Base-by-base conservation (phyloP, 2,888 invertebrate species). In the Cryptophagus acutangulus region DNA sequence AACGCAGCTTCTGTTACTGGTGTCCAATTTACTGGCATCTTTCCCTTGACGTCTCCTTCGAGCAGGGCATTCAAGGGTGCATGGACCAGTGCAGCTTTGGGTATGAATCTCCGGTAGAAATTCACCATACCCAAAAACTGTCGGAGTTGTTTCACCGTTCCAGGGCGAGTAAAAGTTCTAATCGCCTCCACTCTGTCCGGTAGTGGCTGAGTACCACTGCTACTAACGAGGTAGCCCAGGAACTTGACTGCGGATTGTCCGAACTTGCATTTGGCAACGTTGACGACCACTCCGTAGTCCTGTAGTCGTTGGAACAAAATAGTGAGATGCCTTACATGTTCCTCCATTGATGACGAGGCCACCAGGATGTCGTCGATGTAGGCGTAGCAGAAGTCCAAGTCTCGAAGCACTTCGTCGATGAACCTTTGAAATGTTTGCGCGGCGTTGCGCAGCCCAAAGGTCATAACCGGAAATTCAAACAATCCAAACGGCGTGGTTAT, bases 401-500 rank as follows among this genome's bases (percentile, higher is more conserved):
- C 49, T 16, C 49, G 18, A 6, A 52, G 33, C 3, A 61, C 48
- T 5, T 52, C 44, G 33, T 67, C 51, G 36, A 67, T 60, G 35
- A 62, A 62, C 1, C 62, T 43, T 40, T 65, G 62, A 40, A 67
- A 69, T 1, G 61, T 63, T 37, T 63, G 62, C 1, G 58, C 57
- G 1, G 63, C 63, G 36, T 67, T 67, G 2, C 58, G 44, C 2
- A 68, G 43, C 0, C 64, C 65, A 37, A 61, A 58, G 17, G 52
- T 34, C 62, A 65, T 66, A 5, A 34, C 24, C 0, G 44, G 5
- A 33, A 57, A 64, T 38, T 67, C 66, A 35, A 58, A 67, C 2
- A 66, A 40, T 2, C 64, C 65, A 37, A 65, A 59, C 1, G 65
- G 64, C 2, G 66, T 67, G 1, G 43, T 61, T 2, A 68, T 58